These are phyloP conservation scores for Tragopan temminckii DNA, from an alignment of 2,797 vertebrate species.

Conservation along the genomic window DNA sequence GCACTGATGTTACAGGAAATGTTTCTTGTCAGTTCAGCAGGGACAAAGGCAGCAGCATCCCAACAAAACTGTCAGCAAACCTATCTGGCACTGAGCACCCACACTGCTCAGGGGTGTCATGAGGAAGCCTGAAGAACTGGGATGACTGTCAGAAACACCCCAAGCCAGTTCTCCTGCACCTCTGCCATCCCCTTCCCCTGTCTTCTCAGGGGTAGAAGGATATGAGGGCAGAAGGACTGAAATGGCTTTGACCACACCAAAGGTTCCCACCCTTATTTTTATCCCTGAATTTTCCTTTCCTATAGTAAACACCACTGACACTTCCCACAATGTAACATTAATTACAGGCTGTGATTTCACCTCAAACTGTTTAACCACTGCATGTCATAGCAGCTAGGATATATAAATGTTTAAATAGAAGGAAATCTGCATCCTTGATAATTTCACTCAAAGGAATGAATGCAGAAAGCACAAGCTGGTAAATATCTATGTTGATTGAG, in stretches of 20 bases:
- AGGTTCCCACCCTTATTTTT: neutral
- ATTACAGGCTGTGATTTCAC: neutral
- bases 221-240: neutral
- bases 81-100: neutral
- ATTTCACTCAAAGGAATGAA: neutral
- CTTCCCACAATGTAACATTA: neutral
- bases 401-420: accelerated
- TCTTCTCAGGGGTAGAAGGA: neutral
- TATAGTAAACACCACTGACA: neutral
- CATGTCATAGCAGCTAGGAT: neutral
- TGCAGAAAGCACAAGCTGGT: neutral
- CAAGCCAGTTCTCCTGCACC: neutral
- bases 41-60: neutral
- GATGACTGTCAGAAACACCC: neutral
- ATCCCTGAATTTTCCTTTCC: neutral
- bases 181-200: neutral
- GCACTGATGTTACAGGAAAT: accelerated
- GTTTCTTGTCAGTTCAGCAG: neutral
- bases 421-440: neutral
- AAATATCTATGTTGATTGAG: neutral
- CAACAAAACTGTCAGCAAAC: neutral
- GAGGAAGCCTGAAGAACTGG: neutral
- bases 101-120: neutral
- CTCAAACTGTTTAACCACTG: neutral
- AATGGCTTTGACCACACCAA: neutral